Base-by-base conservation (phyloP, 2,113 vertebrate genomes). In the Eudyptes chrysolophus region DNA sequence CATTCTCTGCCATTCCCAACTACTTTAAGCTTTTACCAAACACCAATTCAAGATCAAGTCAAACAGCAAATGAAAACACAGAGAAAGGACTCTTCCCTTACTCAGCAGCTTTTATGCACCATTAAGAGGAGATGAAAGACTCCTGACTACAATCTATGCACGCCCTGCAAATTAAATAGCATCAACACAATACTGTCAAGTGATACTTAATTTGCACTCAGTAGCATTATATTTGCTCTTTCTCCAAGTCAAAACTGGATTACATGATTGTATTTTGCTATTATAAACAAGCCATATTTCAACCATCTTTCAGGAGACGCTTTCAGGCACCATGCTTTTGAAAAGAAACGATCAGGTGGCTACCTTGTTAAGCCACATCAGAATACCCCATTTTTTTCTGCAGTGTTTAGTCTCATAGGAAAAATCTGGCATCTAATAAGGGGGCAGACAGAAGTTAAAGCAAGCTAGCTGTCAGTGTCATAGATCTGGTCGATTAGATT, bases 131-230 rank as follows among this genome's bases (percentile, higher is more conserved):
- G 92, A 95, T 74, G 82, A 97, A 96, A 96, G 88, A 74, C 85
- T 94, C 79, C 55, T 69, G 75, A 74, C 83, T 80, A 74, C 68
- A 58, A 42, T 77, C 87, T 87, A 30, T 18, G 27, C 70, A 90
- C 94, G 77, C 88, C 71, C 90, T 78, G 55, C 60, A 92, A 95
- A 97, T 94, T 97, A 96, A 92, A 81, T 32, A 90, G 80, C 86
- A 94, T 88, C 32, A 77, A 86, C 62, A 79, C 54, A 95, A 70
- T 51, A 29, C 58, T 74, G 57, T 34, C 46, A 34, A 96, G 48
- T 30, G 81, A 68, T 69, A 79, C 38, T 95, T 93, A 68, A 79
- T 93, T 93, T 87, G 58, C 52, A 66, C 38, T 85, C 66, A n/a
- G 48, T 54, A 84, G 68, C 24, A 74, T 74, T 90, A 14, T 17